Evolutionary conservation across 2,888 invertebrate species (phyloP).

Genomic region (Oxyteleia sp.): DNA sequence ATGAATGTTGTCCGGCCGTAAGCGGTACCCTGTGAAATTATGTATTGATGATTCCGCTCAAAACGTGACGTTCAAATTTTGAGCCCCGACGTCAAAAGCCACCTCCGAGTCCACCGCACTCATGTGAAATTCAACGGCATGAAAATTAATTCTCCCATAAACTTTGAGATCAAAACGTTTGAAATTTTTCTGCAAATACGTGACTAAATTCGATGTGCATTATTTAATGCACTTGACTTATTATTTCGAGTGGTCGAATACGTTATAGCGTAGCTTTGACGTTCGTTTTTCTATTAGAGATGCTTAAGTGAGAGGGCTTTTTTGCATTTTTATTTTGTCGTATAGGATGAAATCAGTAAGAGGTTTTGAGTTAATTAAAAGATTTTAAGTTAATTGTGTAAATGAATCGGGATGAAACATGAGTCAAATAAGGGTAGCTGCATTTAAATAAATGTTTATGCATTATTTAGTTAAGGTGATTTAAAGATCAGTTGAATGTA

Average conservation of each 20-base stretch:
- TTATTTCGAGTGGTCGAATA: neutral
- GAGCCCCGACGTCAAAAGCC: slow-evolving; percentile 52
- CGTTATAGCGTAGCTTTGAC: neutral
- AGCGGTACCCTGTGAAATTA: slow-evolving; percentile 54
- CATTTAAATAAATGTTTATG: no score
- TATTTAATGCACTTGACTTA: slow-evolving; percentile 50
- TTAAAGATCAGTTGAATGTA: no score
- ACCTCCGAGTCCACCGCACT: slow-evolving; percentile 23
- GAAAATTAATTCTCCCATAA: slow-evolving; percentile 61
- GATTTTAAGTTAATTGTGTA: no score
- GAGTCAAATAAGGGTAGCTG: no score
- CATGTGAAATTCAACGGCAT: slow-evolving; percentile 66
- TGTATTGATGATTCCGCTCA: slow-evolving; percentile 56
- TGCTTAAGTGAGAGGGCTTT: neutral
- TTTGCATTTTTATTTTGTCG: neutral
- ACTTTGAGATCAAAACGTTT: slow-evolving; percentile 58
- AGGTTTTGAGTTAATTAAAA: no score
- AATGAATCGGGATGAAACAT: no score
- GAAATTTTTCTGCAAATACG: slow-evolving; percentile 50
- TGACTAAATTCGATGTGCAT: slow-evolving; percentile 55
- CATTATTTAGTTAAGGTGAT: no score
- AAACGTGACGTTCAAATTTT: slow-evolving; percentile 61
- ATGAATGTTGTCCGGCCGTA: no score
- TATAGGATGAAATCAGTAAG: neutral
- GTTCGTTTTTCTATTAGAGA: no score